Conservation (phyloP, 2,797 vertebrate genomes). For the Artibeus lituratus region DNA sequence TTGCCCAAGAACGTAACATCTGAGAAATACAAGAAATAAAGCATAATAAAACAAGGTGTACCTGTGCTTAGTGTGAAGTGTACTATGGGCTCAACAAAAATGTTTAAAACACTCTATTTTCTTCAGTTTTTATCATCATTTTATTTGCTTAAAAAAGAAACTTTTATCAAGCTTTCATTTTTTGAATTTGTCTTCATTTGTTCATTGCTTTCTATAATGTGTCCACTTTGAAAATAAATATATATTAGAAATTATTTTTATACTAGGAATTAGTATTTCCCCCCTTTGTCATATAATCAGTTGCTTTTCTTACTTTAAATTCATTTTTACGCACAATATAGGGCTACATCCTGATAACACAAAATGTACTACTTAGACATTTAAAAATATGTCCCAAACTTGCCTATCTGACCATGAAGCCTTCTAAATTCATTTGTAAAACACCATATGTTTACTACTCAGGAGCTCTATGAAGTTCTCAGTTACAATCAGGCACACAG, state of each 20-base stretch:
- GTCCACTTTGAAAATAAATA: constrained; percentile 4
- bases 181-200: not conserved
- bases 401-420: not conserved
- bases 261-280: not conserved
- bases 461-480: not conserved
- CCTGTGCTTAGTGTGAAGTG: not conserved
- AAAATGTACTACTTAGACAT: not conserved
- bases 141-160: not conserved
- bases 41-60: not conserved
- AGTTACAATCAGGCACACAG: not conserved
- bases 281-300: not conserved
- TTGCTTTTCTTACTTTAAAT: constrained; percentile 6
- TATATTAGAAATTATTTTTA: not conserved
- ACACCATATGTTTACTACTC: not conserved
- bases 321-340: not conserved
- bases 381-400: not conserved
- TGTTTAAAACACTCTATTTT: not conserved
- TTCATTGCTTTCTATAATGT: not conserved
- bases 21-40: not conserved
- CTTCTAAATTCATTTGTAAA: not conserved
- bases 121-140: not conserved
- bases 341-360: not conserved
- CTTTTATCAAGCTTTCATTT: not conserved
- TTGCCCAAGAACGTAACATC: not conserved
- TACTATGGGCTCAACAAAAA: not conserved